A percentile compares a stretch with the other conserved stretches of the same genome.
These are phyloP conservation scores for Axis porcinus DNA, from an alignment of 2,113 vertebrate species.

Conservation along the genomic window DNA sequence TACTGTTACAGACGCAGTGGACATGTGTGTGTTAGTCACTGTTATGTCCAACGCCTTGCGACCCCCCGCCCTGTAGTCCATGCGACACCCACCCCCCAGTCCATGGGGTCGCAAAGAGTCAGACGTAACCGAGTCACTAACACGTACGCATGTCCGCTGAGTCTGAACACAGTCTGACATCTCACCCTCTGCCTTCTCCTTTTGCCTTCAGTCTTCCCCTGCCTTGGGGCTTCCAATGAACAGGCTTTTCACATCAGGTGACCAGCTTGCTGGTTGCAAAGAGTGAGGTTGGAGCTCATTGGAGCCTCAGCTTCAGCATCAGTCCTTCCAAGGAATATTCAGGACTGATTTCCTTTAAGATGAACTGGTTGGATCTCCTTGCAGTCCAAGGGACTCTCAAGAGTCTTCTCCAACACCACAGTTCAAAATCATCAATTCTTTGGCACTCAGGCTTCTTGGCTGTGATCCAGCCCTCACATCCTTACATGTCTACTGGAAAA, in stretches of 20 bases:
- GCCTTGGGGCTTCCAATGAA: not conserved
- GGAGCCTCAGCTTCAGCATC: not conserved
- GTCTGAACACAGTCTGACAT: not conserved
- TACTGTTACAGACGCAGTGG: accelerated
- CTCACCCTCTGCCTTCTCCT: not conserved
- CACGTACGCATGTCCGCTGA: not conserved
- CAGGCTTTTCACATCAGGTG: not conserved
- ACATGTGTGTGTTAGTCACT: accelerated
- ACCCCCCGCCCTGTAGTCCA: too few species aligned
- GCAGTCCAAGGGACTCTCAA: not conserved
- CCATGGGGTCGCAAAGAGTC: too few species aligned
- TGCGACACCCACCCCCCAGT: too few species aligned
- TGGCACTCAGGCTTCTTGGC: not conserved
- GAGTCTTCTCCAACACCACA: not conserved
- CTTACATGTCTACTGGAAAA: not conserved
- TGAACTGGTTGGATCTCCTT: not conserved
- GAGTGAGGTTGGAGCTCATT: not conserved
- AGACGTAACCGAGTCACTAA: not conserved
- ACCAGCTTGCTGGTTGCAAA: not conserved
- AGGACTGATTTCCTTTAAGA: not conserved
- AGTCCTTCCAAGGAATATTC: not conserved
- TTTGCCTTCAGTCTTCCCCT: not conserved
- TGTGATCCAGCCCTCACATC: not conserved
- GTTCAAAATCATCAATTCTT: not conserved
- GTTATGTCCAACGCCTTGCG: accelerated